Evolutionary conservation across 2,797 vertebrate species (phyloP).

Genomic region (Chloroceryle inda): DNA sequence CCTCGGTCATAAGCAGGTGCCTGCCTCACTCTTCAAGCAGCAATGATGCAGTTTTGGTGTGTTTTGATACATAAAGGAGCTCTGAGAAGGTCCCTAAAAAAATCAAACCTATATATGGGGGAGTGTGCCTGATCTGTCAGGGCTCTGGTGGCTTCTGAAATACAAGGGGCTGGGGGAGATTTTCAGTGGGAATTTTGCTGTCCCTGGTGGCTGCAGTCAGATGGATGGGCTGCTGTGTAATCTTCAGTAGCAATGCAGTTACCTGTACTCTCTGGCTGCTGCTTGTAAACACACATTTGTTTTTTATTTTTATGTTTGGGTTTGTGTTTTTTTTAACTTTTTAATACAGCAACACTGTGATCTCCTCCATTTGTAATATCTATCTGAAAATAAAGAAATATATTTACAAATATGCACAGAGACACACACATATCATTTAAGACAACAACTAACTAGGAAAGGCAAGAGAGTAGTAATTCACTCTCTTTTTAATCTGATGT

Average conservation of each 20-base stretch:
- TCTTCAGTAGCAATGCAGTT: neutral
- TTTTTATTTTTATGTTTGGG: too few species aligned
- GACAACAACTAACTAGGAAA: conserved; percentile 20
- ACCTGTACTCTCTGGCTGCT: neutral
- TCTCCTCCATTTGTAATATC: neutral
- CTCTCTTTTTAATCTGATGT: neutral
- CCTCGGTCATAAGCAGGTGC: neutral
- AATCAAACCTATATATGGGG: neutral
- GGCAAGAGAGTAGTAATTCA: conserved; percentile 29
- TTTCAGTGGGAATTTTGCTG: neutral
- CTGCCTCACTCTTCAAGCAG: neutral
- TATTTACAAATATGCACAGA: conserved; percentile 7
- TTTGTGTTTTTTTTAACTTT: neutral
- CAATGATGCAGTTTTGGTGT: accelerated
- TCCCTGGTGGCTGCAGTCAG: neutral
- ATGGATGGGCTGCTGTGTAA: neutral
- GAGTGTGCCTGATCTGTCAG: neutral
- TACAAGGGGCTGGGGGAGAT: neutral
- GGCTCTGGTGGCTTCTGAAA: neutral
- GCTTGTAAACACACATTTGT: neutral
- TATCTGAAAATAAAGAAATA: neutral
- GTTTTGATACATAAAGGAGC: neutral
- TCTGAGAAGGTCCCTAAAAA: neutral
- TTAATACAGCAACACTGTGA: neutral
- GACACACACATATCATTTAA: conserved; percentile 6